These are phyloP conservation scores for Kobus ellipsiprymnus DNA, from an alignment of 2,113 vertebrate genomes.

Conservation along the genomic window DNA sequence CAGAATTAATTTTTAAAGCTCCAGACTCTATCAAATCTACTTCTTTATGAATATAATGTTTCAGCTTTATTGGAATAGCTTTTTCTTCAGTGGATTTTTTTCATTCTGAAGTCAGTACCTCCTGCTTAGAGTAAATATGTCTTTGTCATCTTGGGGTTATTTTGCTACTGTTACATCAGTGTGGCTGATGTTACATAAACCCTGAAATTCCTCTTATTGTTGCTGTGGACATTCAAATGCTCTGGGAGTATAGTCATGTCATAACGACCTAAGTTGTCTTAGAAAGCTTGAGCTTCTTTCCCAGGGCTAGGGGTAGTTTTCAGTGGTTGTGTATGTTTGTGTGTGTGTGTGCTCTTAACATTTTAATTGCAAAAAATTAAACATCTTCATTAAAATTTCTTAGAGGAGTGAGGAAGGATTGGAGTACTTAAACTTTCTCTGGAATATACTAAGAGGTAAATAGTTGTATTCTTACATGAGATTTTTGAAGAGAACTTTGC, in stretches of 20 bases:
- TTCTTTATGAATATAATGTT: neutral
- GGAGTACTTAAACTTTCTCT: neutral
- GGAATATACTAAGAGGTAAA: neutral
- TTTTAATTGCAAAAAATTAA: constrained; percentile 6
- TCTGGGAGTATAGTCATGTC: neutral
- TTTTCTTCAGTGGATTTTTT: neutral
- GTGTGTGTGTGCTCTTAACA: neutral
- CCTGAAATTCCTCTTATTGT: neutral
- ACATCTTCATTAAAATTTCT: neutral
- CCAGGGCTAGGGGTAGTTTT: neutral
- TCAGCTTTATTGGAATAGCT: neutral
- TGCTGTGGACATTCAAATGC: neutral
- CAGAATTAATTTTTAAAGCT: constrained; percentile 18
- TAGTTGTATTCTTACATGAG: neutral
- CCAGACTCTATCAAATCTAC: neutral
- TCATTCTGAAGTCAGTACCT: neutral
- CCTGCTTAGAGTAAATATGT: neutral
- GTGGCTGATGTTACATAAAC: neutral
- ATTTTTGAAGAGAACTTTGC: neutral
- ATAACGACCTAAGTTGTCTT: neutral
- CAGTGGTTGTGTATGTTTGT: neutral
- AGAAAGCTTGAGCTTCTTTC: neutral
- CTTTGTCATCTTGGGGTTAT: neutral
- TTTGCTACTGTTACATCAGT: neutral
- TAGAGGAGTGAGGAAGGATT: neutral